Evolutionary conservation across 2,797 vertebrate genomes (phyloP), one percentile per base, ranked within the genome.

Genomic region (Anniella stebbinsi): DNA sequence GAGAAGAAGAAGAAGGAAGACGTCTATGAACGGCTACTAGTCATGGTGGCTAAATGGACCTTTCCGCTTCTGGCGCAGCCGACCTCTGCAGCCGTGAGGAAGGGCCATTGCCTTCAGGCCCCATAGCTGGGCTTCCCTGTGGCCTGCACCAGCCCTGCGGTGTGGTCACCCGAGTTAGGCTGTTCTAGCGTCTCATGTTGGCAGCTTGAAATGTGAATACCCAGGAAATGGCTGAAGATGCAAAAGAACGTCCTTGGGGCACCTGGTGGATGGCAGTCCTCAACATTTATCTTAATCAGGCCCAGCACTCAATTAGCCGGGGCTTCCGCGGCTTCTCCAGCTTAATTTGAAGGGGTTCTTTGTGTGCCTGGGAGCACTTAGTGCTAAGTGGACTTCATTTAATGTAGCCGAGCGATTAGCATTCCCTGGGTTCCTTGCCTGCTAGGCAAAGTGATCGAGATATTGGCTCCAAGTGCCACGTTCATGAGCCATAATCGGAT

Each of bases 381-480:
- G 30, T 2, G 25, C 66, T 83, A 48, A 91, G 12, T 89, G 78
- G 72, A 86, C 78, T 75, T 63, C 57, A 86, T 91, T 91, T 67
- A 91, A 86, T 48, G 33, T 5, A 86, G 77, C 70, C 11, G 33
- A 81, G 63, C 23, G 17, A 69, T 86, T 80, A 36, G 30, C 25
- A 66, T 72, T 86, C 76, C 48, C 67, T 8, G 21, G 36, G 25
- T 70, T 75, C 45, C 21, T 1, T 25, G 28, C 21, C 76, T 28
- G 63, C 57, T 28, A 51, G 82, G 75, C 51, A 48, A 66, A 70
- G 36, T 57, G 28, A 12, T 13, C 17, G 17, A 80, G 63, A 30
- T 60, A 45, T 60, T 72, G 88, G 86, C 60, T 77, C 72, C 72
- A 11, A 17, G 72, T 5, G 69, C 63, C 30, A 30, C 45, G 21